Conservation (phyloP, 1,140 invertebrate genomes). For the Nasonia giraulti region DNA sequence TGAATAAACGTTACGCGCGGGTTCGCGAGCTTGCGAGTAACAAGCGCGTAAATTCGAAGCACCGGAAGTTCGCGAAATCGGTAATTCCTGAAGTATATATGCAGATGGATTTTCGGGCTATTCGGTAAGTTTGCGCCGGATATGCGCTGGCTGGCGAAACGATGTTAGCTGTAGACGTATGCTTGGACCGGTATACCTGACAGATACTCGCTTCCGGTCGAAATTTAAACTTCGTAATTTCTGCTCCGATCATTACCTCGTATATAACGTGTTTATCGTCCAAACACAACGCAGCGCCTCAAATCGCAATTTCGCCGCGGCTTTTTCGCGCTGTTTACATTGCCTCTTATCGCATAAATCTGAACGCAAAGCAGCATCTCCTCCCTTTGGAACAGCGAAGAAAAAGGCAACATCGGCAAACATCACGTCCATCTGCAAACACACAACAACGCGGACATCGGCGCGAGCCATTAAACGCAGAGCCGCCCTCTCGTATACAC, state of each 20-base stretch:
- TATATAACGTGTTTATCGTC: too few relatives aligned
- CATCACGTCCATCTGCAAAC: neutral
- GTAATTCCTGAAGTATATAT: neutral
- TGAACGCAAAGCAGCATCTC: too few relatives aligned
- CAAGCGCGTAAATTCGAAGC: neutral
- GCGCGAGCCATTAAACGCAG: neutral
- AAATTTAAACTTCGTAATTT: neutral
- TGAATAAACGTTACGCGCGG: neutral
- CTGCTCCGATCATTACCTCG: too few relatives aligned
- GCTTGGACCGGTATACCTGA: too few relatives aligned
- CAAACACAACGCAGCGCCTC: too few relatives aligned
- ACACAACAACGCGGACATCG: neutral
- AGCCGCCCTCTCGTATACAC: neutral
- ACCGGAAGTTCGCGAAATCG: neutral
- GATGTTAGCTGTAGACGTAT: too few relatives aligned
- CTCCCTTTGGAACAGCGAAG: neutral
- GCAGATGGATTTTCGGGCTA: neutral
- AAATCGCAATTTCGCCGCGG: too few relatives aligned
- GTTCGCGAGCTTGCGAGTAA: neutral
- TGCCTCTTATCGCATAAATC: too few relatives aligned
- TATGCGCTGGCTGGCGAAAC: neutral
- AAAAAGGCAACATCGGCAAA: neutral
- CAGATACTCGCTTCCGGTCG: neutral
- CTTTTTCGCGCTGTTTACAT: too few relatives aligned
- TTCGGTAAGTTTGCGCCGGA: neutral